A percentile compares a stretch with the other conserved stretches of the same genome.
These are phyloP conservation scores for Melieria crassipennis DNA, from an alignment of 2,888 invertebrate species.

Conservation along the genomic window DNA sequence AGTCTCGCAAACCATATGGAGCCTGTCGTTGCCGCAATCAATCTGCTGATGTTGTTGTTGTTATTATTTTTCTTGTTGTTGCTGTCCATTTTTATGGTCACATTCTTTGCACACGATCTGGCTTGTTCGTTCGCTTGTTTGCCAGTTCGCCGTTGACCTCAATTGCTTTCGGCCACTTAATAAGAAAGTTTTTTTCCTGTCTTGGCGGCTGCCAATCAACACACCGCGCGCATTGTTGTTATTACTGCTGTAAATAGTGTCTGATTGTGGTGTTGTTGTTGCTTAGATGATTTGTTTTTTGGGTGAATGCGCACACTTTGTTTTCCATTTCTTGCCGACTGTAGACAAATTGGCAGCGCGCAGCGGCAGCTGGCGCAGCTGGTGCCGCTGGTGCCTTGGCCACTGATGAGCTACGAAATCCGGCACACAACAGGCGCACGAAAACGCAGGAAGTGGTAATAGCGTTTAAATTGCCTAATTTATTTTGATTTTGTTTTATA, in stretches of 20 bases:
- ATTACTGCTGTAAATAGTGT: too few relatives aligned
- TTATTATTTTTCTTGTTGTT: conserved; percentile 25
- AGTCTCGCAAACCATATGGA: neutral
- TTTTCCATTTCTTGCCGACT: conserved; percentile 9
- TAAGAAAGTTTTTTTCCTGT: conserved; percentile 33
- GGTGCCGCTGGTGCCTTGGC: too few relatives aligned
- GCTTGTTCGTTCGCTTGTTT: neutral
- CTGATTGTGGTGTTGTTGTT: neutral
- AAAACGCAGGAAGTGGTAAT: conserved; percentile 53
- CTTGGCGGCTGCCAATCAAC: neutral
- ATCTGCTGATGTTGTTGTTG: neutral
- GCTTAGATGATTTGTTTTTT: conserved; percentile 7
- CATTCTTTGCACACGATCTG: conserved; percentile 14
- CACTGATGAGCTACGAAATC: too few relatives aligned
- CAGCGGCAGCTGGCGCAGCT: conserved; percentile 34
- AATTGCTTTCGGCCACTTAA: conserved; percentile 53
- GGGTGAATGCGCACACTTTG: neutral
- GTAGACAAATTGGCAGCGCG: conserved; percentile 51
- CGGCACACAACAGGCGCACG: neutral
- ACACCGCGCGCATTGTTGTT: too few relatives aligned
- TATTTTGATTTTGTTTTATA: conserved; percentile 47
- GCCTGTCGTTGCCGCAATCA: neutral
- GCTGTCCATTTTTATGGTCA: conserved; percentile 17
- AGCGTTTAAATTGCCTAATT: conserved; percentile 49
- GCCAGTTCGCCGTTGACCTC: conserved; percentile 45